Evolutionary conservation across 2,113 vertebrate species (phyloP), one percentile per base, ranked within the genome.

Genomic region (Ramphastos sulfuratus): DNA sequence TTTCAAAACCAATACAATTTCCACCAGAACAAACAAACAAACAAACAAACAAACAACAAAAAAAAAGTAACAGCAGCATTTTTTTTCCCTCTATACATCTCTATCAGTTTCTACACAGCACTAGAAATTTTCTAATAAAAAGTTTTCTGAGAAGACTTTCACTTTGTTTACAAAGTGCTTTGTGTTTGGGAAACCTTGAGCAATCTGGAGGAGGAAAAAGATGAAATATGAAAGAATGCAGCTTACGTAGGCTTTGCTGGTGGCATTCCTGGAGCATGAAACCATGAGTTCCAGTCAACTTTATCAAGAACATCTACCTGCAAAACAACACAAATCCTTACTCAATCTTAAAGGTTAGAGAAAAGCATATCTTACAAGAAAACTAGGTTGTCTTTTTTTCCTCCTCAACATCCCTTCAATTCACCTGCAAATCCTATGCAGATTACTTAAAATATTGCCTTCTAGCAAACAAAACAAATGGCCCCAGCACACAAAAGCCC

Each of bases 201-300:
- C 59, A 69, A 19, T 64, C 70, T 94, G 18, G 20, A 15, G 19
- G 77, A 60, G 6, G 17, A 52, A 77, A 85, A 67, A 79, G 24
- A 48, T 19, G 30, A 76, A n/a, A 25, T 71, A 37, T 6, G 70
- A 33, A 75, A 70, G n/a, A 75, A 20, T 3, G 14, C 20, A 78
- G 28, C 98, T 98, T 95, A 99, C 99, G 82, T 96, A 83, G 98
- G 98, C 84, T 98, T 98, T 42, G 98, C 97, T 6, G 99, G 99
- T 70, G 99, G 98, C 98, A 99, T 98, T 71, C 99, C 99, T 50
- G 99, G 99, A 33, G 98, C 98, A 89, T 98, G 96, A 95, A 99
- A 98, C 99, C 99, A 99, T 1, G 97, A 96, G 25, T 98, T 98
- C 99, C 99, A 99, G 92, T 99, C 99, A 76, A 99, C 99, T 95